These are phyloP conservation scores for Cladopsammia gracilis DNA, from an alignment of 64 coral and sea anemone species.

Conservation along the genomic window DNA sequence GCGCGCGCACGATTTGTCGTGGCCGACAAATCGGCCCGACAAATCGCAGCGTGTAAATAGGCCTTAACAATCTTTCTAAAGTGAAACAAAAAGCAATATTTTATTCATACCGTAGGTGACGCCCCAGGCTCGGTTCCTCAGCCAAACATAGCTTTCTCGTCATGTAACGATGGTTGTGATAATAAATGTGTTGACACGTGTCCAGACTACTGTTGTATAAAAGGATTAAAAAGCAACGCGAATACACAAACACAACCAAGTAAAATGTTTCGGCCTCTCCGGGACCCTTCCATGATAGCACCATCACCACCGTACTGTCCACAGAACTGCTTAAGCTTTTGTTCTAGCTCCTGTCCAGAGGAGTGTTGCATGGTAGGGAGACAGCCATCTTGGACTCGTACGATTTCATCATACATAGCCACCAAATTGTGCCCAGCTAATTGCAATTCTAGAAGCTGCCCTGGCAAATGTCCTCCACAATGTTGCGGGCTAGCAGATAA, in stretches of 20 bases:
- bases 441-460: not conserved
- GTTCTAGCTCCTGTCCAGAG: conserved; percentile 19
- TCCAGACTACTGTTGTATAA: conserved; percentile 71
- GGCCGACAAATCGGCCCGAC: too few species aligned
- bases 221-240: not conserved
- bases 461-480: not conserved
- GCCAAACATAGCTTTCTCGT: not conserved
- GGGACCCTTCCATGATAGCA: not conserved
- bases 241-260: not conserved
- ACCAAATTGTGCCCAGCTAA: not conserved
- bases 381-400: too few species aligned
- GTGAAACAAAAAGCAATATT: not conserved
- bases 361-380: conserved; percentile 6
- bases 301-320: conserved; percentile 1
- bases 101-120: conserved; percentile 14
- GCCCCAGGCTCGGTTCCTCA: conserved; percentile 68
- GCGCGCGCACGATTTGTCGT: too few species aligned
- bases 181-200: conserved; percentile 54
- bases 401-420: not conserved
- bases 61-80: not conserved
- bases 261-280: not conserved
- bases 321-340: not conserved
- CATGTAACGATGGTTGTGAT: conserved; percentile 30
- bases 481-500: not conserved
- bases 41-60: too few species aligned